A percentile compares a stretch with the other conserved stretches of the same genome.
These are phyloP conservation scores for Asteroscopus sphinx DNA, from an alignment of 2,888 invertebrate genomes.

Conservation along the genomic window DNA sequence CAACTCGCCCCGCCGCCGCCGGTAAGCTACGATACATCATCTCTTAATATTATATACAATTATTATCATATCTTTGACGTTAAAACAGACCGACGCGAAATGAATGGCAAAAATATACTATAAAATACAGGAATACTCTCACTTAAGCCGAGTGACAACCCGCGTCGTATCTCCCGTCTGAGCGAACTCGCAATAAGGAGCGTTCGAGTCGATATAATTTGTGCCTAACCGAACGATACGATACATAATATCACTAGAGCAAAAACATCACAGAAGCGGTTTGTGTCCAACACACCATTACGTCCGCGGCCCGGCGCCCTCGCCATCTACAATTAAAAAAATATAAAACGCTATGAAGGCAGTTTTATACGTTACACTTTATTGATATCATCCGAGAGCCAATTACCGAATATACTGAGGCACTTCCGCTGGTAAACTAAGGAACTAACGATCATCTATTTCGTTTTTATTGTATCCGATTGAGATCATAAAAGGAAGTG, in stretches of 20 bases:
- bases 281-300: conserved; percentile 76
- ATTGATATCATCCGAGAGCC: conserved; percentile 78
- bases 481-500: conserved; percentile 76
- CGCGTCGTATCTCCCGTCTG: conserved; percentile 54
- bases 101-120: conserved; percentile 83
- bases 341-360: conserved; percentile 87
- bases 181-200: conserved; percentile 28
- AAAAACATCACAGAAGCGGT: conserved; percentile 86
- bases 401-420: conserved; percentile 74
- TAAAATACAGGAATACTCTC: conserved; percentile 74
- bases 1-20: conserved; percentile 73
- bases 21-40: conserved; percentile 77
- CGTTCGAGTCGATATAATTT: conserved; percentile 53
- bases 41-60: conserved; percentile 85
- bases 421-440: conserved; percentile 80
- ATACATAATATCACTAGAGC: conserved; percentile 75
- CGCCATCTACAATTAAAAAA: conserved; percentile 80
- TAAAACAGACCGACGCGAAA: conserved; percentile 77
- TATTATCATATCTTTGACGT: conserved; percentile 77
- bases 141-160: conserved; percentile 63
- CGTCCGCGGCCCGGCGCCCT: conserved; percentile 70
- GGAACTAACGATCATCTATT: conserved; percentile 53
- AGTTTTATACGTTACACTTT: conserved; percentile 76
- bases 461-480: conserved; percentile 56
- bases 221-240: conserved; percentile 64